These are phyloP conservation scores for Parnassius glacialis DNA, from an alignment of 2,888 invertebrate genomes.

Conservation along the genomic window DNA sequence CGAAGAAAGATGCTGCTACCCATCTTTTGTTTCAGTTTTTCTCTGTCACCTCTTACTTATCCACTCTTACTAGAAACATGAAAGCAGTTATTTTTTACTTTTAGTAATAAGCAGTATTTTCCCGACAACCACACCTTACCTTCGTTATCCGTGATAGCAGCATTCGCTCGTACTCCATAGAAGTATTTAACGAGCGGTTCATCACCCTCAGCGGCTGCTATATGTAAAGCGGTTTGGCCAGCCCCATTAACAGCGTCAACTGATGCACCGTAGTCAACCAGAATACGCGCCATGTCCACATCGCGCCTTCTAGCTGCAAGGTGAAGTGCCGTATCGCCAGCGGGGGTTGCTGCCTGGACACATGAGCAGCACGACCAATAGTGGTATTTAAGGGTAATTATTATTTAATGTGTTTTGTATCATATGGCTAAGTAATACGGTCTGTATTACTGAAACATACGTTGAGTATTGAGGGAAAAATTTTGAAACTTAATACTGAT, in stretches of 20 bases:
- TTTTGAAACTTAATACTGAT: too few species aligned
- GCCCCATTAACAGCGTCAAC: constrained; percentile 96
- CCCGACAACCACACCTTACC: constrained; percentile 58
- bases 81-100: too few species aligned
- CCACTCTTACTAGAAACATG: too few species aligned
- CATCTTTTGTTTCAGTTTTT: too few species aligned
- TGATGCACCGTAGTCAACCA: constrained; percentile 95
- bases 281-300: constrained; percentile 94
- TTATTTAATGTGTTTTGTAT: too few species aligned
- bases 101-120: too few species aligned
- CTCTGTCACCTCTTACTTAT: too few species aligned
- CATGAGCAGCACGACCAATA: constrained; percentile 1
- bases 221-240: constrained; percentile 96
- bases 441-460: too few species aligned
- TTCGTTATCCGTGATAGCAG: constrained; percentile 96
- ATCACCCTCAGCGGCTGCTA: constrained; percentile 97
- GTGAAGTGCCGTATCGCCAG: constrained; percentile 97
- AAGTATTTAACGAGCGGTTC: constrained; percentile 97
- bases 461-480: too few species aligned
- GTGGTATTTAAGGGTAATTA: neutral
- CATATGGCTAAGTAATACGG: too few species aligned
- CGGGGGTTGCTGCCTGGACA: constrained; percentile 86
- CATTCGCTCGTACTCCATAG: constrained; percentile 96
- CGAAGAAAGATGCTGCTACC: too few species aligned
- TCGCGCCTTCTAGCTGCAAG: constrained; percentile 95